Evolutionary conservation across 2,113 vertebrate species (phyloP).

Genomic region (Chelonoidis abingdonii): DNA sequence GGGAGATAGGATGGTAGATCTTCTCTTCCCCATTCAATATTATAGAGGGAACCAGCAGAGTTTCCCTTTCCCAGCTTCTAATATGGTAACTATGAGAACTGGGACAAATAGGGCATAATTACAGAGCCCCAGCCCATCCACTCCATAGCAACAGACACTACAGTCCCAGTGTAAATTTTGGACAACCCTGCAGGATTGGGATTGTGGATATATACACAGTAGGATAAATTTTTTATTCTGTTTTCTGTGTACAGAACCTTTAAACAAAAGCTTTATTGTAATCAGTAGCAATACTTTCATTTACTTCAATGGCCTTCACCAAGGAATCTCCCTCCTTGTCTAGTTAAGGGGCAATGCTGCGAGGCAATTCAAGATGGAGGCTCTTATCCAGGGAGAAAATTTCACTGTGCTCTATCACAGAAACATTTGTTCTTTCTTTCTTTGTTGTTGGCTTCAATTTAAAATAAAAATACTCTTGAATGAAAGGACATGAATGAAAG

Average conservation of each 20-base stretch:
- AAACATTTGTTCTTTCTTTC: neutral
- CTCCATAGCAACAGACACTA: neutral
- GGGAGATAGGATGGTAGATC: neutral
- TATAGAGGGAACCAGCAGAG: neutral
- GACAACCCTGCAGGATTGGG: neutral
- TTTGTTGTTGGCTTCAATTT: neutral
- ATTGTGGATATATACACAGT: neutral
- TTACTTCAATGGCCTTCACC: neutral
- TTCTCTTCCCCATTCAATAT: neutral
- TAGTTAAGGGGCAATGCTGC: neutral
- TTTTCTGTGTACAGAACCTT: neutral
- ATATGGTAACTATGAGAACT: too few species aligned
- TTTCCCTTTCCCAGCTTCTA: too few species aligned
- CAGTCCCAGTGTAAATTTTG: neutral
- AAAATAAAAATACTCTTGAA: neutral
- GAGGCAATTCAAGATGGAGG: neutral
- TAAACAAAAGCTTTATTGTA: neutral
- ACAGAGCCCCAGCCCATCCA: neutral
- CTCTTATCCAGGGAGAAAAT: neutral
- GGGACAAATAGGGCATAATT: neutral
- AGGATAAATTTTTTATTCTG: neutral
- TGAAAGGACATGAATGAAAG: neutral
- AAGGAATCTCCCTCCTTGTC: neutral
- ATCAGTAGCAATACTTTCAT: neutral
- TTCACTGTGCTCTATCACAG: neutral